Conservation (phyloP, 2,113 vertebrate genomes). For the Heloderma charlesbogerti region DNA sequence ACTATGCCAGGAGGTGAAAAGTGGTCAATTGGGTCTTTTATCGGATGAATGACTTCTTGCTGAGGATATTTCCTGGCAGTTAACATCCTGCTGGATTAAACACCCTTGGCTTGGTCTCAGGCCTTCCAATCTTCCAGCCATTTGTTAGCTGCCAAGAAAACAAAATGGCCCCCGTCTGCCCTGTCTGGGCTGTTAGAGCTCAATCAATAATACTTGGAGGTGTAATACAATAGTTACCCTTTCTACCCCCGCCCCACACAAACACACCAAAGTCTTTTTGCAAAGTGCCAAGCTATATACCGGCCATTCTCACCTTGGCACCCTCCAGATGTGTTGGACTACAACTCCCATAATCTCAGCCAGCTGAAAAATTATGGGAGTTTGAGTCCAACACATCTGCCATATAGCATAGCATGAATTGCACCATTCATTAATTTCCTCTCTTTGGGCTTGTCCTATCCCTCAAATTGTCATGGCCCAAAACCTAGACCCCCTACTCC, state of each 20-base stretch:
- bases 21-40: conserved; percentile 16
- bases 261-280: conserved; percentile 30
- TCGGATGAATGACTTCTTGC: background rate
- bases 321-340: background rate
- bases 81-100: conserved; percentile 13
- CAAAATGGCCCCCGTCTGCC: conserved; percentile 13
- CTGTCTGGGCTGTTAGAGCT: conserved; percentile 1
- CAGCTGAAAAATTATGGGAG: background rate
- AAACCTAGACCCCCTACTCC: background rate
- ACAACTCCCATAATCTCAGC: background rate
- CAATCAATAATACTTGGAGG: background rate
- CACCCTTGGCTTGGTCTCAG: background rate
- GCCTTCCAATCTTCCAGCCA: background rate
- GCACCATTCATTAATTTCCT: background rate
- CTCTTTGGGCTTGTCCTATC: background rate
- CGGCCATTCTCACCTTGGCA: too few relatives aligned
- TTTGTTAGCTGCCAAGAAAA: conserved; percentile 17
- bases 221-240: background rate
- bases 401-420: background rate
- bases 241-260: background rate
- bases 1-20: background rate
- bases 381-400: background rate
- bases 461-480: background rate
- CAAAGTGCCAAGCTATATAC: conserved; percentile 58
- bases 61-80: conserved; percentile 6